phyloP scores from a whole-genome alignment of 2,113 vertebrate genomes.

The Brachypteracias leptosomus region DNA sequence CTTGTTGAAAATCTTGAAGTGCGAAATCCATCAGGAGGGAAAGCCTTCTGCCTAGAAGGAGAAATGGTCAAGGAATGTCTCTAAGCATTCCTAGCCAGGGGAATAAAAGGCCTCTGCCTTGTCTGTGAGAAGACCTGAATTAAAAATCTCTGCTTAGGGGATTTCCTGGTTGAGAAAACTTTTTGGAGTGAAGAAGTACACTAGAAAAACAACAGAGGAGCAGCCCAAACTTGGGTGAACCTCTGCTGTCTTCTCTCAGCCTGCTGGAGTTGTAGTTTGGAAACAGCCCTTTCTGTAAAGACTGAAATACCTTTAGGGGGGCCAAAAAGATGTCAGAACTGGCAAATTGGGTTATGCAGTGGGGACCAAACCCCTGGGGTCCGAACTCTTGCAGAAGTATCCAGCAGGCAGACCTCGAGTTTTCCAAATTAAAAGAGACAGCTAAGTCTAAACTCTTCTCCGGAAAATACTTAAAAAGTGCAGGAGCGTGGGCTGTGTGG shows the following conservation, averaged over 20 bases:
- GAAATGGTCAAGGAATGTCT: background rate
- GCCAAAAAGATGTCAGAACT: conserved; percentile 27
- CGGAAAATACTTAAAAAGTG: conserved; percentile 38
- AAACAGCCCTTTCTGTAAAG: background rate
- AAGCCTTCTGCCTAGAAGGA: background rate
- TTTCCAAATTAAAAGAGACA: conserved; percentile 21
- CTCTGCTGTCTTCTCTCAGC: background rate
- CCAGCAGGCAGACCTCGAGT: conserved; percentile 46
- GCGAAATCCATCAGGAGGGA: background rate
- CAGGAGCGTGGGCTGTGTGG: conserved; percentile 39
- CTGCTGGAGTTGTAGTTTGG: background rate
- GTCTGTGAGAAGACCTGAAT: background rate
- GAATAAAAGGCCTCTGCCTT: background rate
- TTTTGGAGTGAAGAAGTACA: background rate
- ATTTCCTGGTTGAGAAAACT: background rate
- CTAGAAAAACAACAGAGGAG: background rate
- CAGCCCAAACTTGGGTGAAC: background rate
- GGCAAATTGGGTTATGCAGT: conserved; percentile 40
- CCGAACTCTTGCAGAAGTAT: conserved; percentile 34
- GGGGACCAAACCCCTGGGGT: conserved; percentile 54
- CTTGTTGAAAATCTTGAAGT: background rate
- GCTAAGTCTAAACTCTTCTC: conserved; percentile 44
- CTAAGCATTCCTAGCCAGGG: background rate
- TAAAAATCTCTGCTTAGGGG: background rate
- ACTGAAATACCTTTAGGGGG: background rate